Evolutionary conservation across 1,140 invertebrate genomes (phyloP).

Genomic region (Leptinotarsa defecta): DNA sequence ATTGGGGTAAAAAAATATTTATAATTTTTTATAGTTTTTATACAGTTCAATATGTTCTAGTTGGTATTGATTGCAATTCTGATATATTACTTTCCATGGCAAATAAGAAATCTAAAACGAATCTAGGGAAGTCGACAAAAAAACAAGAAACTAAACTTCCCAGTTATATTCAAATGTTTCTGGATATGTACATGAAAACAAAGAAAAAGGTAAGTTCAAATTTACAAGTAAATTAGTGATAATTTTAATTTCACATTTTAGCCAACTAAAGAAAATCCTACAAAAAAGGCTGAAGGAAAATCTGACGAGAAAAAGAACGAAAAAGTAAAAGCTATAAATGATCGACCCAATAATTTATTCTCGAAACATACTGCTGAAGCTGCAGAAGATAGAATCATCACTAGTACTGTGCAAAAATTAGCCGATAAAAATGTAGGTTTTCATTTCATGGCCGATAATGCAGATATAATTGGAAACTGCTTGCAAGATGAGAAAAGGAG

Average conservation of each 20-base stretch:
- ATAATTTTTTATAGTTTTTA: background rate
- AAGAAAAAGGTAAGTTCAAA: background rate
- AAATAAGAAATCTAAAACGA: background rate
- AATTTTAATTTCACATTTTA: background rate
- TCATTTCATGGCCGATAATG: background rate
- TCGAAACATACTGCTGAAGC: background rate
- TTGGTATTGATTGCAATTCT: slow-evolving; percentile 7
- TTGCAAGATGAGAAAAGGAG: background rate
- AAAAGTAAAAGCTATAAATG: background rate
- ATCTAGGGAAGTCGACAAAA: background rate
- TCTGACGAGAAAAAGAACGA: background rate
- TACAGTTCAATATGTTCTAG: background rate
- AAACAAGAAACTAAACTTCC: background rate
- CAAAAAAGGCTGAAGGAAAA: background rate
- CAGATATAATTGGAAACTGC: background rate
- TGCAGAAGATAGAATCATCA: background rate
- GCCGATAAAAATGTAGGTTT: background rate
- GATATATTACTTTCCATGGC: background rate
- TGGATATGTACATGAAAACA: slow-evolving; percentile 15
- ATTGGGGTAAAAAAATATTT: slow-evolving; percentile 10
- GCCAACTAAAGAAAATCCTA: background rate
- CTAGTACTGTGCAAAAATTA: background rate
- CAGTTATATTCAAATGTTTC: slow-evolving; percentile 14
- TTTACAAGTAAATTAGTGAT: background rate
- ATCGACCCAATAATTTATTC: background rate